Evolutionary conservation across 2,797 vertebrate genomes (phyloP), one percentile per base, ranked within the genome.

Genomic region (Sebastes wilsoni): DNA sequence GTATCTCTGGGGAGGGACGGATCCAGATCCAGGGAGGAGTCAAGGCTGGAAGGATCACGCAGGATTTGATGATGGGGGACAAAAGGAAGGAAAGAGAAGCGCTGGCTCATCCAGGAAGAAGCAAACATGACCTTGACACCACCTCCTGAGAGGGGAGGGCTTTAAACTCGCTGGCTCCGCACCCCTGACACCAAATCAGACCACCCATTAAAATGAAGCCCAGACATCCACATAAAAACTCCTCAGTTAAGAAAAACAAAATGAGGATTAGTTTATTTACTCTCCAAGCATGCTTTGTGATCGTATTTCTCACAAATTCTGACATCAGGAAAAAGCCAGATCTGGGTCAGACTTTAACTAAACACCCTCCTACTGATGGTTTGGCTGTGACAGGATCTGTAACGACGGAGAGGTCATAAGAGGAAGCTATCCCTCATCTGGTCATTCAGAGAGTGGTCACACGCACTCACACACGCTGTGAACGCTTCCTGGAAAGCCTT

Each of bases 401-500:
- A 4, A 67, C 54, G 42, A 52, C 71, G 4, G 22, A 84, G 67
- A 67, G 86, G 76, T 87, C 79, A 78, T 3, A 46, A 72, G 80
- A 88, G 88, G 88, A 93, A 90, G 77, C 61, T 2, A 71, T 92
- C 81, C 66, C 11, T 90, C 90, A 88, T 83, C 65, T 84, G 74
- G 80, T 86, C 74, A 70, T 23, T 66, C 79, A 72, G 58, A 4
- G 66, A 30, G 54, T 2, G 14, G 34, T 80, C 77, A 75, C 78
- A 71, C 6, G 8, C 32, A 61, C 38, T 25, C 64, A 55, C 80
- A 75, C 81, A 66, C 60, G 49, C 38, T 76, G 25, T 56, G 52
- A 67, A 66, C 27, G 54, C 60, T 84, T 88, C 87, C 87, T 72
- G 83, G 70, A 80, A 68, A 77, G 58, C 46, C 80, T 82, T 52